Base-by-base conservation (phyloP, 1,140 invertebrate genomes). In the Brachystomella parvula region DNA sequence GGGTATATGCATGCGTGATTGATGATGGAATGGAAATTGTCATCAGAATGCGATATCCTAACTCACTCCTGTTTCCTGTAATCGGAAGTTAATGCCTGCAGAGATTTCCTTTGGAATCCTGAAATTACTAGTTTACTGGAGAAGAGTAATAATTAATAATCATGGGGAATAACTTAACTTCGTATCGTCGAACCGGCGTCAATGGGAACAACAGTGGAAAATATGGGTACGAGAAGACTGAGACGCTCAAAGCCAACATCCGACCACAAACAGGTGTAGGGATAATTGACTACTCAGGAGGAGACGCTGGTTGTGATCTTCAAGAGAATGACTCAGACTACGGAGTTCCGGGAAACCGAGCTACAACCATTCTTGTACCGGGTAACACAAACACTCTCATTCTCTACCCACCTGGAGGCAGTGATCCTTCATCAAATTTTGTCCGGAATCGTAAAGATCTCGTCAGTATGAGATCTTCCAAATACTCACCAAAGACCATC, bases 381-480 rank as follows among this genome's bases (percentile, higher is more conserved):
- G 49, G 49, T 26, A 59, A 62, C 33, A 35, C 30, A 15, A 62
- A 62, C 29, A 62, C 31, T 62, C 60, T 62, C 26, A 35, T 62
- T 24, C n/a, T 62, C 3, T 53, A 53, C 49, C 49, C 49, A 24
- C 49, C 49, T 32, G 30, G 30, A 60, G n/a, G n/a, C n/a, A 62
- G 60, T 44, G 60, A 62, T 62, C 33, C 60, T 6, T 6, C 32
- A 44, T 53, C 61, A 26, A 69, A 60, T 56, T 73, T 73, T 67
- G 65, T 73, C 9, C 60, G 71, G 53, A 73, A 70, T 64, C 71
- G 68, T 21, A 73, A 67, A 47, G 68, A 73, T 21, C 32, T 70
- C 26, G 66, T 68, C 60, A 73, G 71, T 59, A 73, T 73, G 71
- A 67, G 71, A 60, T 73, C 71, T 29, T 70, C 68, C 9, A 73